Percentiles rank a stretch among this genome's conserved stretches.
These are phyloP conservation scores for Pyxicephalus adspersus DNA, from an alignment of 2,113 vertebrate genomes.

Conservation along the genomic window DNA sequence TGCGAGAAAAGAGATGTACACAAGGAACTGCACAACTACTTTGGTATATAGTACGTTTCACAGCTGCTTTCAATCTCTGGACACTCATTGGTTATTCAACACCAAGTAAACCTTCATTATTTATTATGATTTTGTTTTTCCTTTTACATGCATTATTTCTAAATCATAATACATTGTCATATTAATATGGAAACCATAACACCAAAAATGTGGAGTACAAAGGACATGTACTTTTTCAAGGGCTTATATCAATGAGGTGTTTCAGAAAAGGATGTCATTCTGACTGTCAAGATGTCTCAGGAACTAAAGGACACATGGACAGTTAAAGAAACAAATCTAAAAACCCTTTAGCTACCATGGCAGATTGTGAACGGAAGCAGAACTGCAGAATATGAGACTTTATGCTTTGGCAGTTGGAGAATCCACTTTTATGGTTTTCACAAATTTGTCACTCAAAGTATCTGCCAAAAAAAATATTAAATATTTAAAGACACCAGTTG, in stretches of 20 bases:
- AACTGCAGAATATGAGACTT: neutral
- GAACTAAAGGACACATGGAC: neutral
- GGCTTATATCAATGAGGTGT: slow-evolving; percentile 11
- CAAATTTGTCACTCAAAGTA: neutral
- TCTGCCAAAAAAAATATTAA: neutral
- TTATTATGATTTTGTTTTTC: neutral
- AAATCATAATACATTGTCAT: neutral
- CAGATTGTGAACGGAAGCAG: neutral
- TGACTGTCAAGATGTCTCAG: neutral
- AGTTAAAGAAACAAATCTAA: neutral
- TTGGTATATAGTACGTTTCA: neutral
- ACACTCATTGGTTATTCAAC: too few species aligned
- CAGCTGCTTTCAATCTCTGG: neutral
- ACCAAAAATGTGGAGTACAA: slow-evolving; percentile 16
- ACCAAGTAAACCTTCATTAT: neutral
- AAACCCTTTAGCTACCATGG: neutral
- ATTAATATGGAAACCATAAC: neutral
- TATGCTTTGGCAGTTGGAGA: neutral
- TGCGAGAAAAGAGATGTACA: neutral
- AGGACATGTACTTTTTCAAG: slow-evolving; percentile 6
- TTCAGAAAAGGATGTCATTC: neutral
- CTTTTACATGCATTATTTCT: neutral
- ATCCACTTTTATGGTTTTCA: neutral
- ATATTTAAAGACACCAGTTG: neutral
- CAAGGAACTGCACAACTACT: neutral